A percentile compares a stretch with the other conserved stretches of the same genome.
Conservation (phyloP, 1,140 invertebrate genomes). For the Zaprionus vittiger region DNA sequence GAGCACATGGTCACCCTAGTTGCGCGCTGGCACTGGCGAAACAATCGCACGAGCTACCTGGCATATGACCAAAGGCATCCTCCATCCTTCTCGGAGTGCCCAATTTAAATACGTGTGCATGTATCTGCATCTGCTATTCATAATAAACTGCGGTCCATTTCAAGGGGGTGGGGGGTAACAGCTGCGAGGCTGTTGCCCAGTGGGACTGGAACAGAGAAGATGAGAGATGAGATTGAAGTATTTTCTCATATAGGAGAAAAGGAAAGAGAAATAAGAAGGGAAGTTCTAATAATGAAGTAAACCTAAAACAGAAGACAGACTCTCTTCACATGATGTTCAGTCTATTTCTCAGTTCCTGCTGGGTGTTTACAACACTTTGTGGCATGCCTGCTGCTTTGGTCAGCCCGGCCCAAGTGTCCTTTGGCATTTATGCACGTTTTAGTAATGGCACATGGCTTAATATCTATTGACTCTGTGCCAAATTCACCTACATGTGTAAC, state of each 20-base stretch:
- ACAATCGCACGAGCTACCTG: conserved; percentile 12
- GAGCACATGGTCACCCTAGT: conserved; percentile 39
- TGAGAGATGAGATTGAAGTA: background rate
- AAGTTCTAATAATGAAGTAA: background rate
- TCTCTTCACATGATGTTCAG: background rate
- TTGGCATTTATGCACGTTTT: conserved; percentile 74
- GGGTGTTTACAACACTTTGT: background rate
- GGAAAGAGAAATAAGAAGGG: background rate
- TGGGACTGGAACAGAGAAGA: background rate
- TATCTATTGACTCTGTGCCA: conserved; percentile 53
- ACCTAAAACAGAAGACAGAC: background rate
- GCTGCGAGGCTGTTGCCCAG: background rate
- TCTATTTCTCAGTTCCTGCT: background rate
- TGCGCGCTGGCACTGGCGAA: background rate
- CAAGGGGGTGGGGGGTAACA: background rate
- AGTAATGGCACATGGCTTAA: conserved; percentile 58
- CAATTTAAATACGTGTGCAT: conserved; percentile 50
- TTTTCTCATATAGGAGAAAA: background rate
- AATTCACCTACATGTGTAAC: conserved; percentile 10
- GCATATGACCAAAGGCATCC: conserved; percentile 12
- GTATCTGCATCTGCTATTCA: conserved; percentile 65
- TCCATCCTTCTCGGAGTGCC: conserved; percentile 4
- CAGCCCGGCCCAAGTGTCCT: conserved; percentile 4
- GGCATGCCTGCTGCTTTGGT: background rate
- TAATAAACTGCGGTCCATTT: conserved; percentile 42